phyloP scores from a whole-genome alignment of 2,113 vertebrate species.

The Ibidorhyncha struthersii region DNA sequence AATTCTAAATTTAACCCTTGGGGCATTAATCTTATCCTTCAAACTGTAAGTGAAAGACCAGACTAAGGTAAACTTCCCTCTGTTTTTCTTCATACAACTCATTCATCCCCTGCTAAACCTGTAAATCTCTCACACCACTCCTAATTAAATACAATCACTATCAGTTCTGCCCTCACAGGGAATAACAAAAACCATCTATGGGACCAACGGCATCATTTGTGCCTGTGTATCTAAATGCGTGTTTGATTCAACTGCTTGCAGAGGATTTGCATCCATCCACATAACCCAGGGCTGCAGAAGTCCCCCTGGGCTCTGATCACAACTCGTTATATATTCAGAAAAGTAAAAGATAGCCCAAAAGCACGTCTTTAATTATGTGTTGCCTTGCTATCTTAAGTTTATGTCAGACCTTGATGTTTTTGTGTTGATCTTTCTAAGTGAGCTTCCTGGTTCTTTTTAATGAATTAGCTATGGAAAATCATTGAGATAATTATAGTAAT shows the following conservation, averaged over 20 bases:
- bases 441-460: conserved; percentile 72
- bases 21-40: not conserved
- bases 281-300: not conserved
- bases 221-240: not conserved
- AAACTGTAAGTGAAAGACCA: not conserved
- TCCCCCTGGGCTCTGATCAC: conserved; percentile 42
- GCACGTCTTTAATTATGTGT: conserved; percentile 64
- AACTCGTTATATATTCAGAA: conserved; percentile 31
- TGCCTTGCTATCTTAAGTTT: conserved; percentile 60
- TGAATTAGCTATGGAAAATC: conserved; percentile 72
- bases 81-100: not conserved
- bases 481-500: conserved; percentile 73
- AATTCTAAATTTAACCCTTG: not conserved
- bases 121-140: not conserved
- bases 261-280: conserved; percentile 17
- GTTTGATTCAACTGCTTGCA: not conserved
- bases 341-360: conserved; percentile 59
- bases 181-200: not conserved
- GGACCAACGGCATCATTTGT: not conserved
- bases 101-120: not conserved
- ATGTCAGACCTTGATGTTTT: conserved; percentile 68
- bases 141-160: not conserved
- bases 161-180: not conserved
- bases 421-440: conserved; percentile 69
- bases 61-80: not conserved